Evolutionary conservation across 2,888 invertebrate species (phyloP), one percentile per base, ranked within the genome.

Genomic region (Arrhopalites spinosus): DNA sequence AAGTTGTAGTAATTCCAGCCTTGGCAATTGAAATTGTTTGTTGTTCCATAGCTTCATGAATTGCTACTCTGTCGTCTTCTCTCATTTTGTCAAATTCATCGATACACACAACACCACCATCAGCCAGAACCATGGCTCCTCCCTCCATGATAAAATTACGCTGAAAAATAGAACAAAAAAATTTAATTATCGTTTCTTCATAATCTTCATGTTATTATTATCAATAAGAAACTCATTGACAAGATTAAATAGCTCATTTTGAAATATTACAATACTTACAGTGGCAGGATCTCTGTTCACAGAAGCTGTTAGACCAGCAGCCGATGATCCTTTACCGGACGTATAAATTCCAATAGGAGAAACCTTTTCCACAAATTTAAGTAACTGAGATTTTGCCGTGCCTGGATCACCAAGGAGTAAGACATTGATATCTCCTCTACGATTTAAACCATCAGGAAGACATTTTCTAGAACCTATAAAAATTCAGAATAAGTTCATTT

Each of bases 81-180:
- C 95, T 89, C 99, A 99, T 99, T 88, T 99, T 99, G 87, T 99
- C 98, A 86, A 99, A 99, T 87, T 99, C 99, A 86, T 99, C 99
- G 85, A 99, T 99, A 86, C 99, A 99, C 0, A 99, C 98, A 1
- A 98, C 97, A 36, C 99, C 99, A 2, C 98, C 98, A 87, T 99
- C 99, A 0, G 98, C 99, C 50, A 99, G 87, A 29, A 99, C 99
- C 99, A 99, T 99, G 0, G 99, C 99, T 13, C 99, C 99, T 15
- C 99, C 98, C 87, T 98, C 98, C 94, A 98, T 95, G 3, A 98
- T 91, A 86, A 97, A 98, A 86, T 95, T 96, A 63, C 95, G 90
- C 94, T 95, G 84, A 17, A 85, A 85, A 80, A 63, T 78, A 80
- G 64, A 79, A 74, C 59, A 72, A 15, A 70, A 13, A 47, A 71